phyloP scores from a whole-genome alignment of 2,888 invertebrate species.

The Cantharis nigra region DNA sequence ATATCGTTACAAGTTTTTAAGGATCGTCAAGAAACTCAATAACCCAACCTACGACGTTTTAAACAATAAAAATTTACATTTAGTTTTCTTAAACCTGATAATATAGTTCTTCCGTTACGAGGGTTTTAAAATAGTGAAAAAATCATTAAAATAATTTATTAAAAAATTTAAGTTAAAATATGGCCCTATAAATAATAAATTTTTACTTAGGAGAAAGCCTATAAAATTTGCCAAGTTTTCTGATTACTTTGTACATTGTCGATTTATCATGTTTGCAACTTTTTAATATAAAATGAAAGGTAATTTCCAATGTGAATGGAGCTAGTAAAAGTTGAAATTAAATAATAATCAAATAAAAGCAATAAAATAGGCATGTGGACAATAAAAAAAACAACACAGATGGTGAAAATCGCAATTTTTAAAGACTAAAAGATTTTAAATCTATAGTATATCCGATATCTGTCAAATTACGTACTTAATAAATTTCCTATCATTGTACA shows the following conservation, averaged over 20 bases:
- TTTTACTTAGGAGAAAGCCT: not conserved
- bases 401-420: conserved; percentile 23
- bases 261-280: not conserved
- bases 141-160: not conserved
- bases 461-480: conserved; percentile 20
- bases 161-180: not conserved
- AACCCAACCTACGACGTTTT: not conserved
- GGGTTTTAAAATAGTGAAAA: not conserved
- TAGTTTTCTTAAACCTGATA: not conserved
- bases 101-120: not conserved
- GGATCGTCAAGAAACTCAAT: not conserved
- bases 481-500: conserved; percentile 20
- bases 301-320: not conserved
- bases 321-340: not conserved
- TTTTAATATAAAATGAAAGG: not conserved
- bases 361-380: not conserved
- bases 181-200: not conserved
- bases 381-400: conserved; percentile 16
- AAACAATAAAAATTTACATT: not conserved
- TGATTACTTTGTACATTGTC: not conserved
- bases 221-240: not conserved
- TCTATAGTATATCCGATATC: conserved; percentile 26
- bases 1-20: not conserved
- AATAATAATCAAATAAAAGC: not conserved
- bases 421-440: conserved; percentile 19